These are phyloP conservation scores for Delphinus delphis DNA, from an alignment of 2,113 vertebrate species.

Conservation along the genomic window DNA sequence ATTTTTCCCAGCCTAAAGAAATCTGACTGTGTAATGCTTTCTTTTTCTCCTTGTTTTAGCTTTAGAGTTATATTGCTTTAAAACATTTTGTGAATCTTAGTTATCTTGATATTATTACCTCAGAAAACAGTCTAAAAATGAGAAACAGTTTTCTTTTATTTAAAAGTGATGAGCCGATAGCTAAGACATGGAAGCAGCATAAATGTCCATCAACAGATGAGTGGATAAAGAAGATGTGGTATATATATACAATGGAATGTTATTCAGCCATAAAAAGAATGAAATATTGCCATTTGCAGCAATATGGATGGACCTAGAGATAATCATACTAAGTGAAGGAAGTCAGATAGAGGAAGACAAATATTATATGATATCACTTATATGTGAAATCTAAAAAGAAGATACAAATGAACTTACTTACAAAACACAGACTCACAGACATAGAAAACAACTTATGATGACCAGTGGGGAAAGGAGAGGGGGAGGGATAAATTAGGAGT, in stretches of 20 bases:
- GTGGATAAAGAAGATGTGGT: not conserved
- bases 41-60: not conserved
- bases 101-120: constrained; percentile 12
- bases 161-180: not conserved
- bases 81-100: constrained; percentile 14
- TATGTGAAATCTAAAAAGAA: not conserved
- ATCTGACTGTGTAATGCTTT: not conserved
- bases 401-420: not conserved
- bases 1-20: constrained; percentile 16
- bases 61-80: constrained; percentile 28
- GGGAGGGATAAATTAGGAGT: not conserved
- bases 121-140: constrained; percentile 11
- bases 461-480: not conserved
- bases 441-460: not conserved
- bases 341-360: not conserved
- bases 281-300: not conserved
- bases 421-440: not conserved
- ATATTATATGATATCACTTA: not conserved
- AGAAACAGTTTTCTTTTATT: not conserved
- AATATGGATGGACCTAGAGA: not conserved
- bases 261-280: not conserved
- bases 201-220: not conserved
- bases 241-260: not conserved
- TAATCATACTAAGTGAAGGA: not conserved
- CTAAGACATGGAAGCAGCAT: not conserved